These are phyloP conservation scores for Leucophenga montana DNA, from an alignment of 2,888 invertebrate genomes.

Conservation along the genomic window DNA sequence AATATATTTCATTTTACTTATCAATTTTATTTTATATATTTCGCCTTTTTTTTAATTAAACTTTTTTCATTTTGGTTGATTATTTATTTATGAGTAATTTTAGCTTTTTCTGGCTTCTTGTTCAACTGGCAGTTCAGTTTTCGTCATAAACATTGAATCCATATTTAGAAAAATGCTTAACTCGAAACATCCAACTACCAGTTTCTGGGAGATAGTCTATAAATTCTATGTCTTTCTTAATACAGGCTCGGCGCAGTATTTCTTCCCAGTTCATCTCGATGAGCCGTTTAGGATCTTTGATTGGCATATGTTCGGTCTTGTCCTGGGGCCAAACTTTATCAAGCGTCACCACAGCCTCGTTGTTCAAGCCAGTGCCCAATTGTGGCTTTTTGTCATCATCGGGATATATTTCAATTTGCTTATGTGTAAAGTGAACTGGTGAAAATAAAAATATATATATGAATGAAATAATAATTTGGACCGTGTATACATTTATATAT, in stretches of 20 bases:
- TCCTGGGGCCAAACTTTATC: slow-evolving; percentile 94
- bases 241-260: slow-evolving; percentile 87
- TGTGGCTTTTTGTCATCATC: slow-evolving; percentile 91
- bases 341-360: slow-evolving; percentile 91
- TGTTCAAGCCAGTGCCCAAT: slow-evolving; percentile 89
- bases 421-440: slow-evolving; percentile 90
- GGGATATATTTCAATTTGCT: slow-evolving; percentile 96
- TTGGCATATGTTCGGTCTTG: slow-evolving; percentile 84
- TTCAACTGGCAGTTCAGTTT: no score
- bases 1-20: no score
- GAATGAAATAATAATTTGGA: no score
- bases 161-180: slow-evolving; percentile 95
- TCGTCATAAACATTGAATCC: slow-evolving; percentile 92
- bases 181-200: slow-evolving; percentile 97
- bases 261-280: slow-evolving; percentile 88
- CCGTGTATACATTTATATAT: no score
- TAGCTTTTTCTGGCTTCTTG: no score
- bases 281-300: slow-evolving; percentile 86
- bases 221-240: slow-evolving; percentile 91
- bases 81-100: no score
- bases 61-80: no score
- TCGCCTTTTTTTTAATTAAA: no score
- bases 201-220: slow-evolving; percentile 95
- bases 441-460: no score
- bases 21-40: no score